Base-by-base conservation (phyloP, 2,113 vertebrate genomes). In the Pseudois nayaur region DNA sequence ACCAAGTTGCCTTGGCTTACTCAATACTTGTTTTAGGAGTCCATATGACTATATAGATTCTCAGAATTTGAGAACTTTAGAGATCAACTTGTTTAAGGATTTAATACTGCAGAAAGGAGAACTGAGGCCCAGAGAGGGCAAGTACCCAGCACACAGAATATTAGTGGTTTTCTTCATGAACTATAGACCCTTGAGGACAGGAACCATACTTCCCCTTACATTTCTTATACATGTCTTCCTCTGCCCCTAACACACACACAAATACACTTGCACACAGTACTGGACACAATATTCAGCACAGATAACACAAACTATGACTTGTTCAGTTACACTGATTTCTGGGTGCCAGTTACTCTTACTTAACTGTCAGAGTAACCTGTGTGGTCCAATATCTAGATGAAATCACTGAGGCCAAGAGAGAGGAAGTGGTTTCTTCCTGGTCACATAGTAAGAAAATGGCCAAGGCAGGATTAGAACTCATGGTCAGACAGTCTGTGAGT, bases 11-110 rank as follows among this genome's bases (percentile, higher is more conserved):
- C 14, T 91, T 92, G 50, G 19, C 40, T 97, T 88, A 16, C 43
- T 93, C 27, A 91, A 33, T 62, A 74, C 27, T 96, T 91, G 27
- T 91, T 92, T 78, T 36, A 86, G 52, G 9, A 78, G 40, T 84
- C 54, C 60, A 92, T 45, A 31, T 79, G 54, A 88, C 62, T 91
- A 67, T n/a, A n/a, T 15, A 84, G 25, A 59, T 54, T 81, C 59
- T 88, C 64, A 94, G 60, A 97, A 95, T 93, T 96, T 94, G 76
- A 96, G 60, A 88, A 60, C 9, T 21, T 95, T 48, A 45, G 8
- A 78, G 23, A 91, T 94, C 14, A 52, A 86, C 88, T 89, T 3
- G 19, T 86, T 96, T 92, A 91, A 93, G 76, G 36, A 84, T 43
- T 57, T 89, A 87, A 43, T 87, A 90, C 67, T 93, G 71, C 23